These are phyloP conservation scores for Oxyura jamaicensis DNA, from an alignment of 2,113 vertebrate species.

Conservation along the genomic window DNA sequence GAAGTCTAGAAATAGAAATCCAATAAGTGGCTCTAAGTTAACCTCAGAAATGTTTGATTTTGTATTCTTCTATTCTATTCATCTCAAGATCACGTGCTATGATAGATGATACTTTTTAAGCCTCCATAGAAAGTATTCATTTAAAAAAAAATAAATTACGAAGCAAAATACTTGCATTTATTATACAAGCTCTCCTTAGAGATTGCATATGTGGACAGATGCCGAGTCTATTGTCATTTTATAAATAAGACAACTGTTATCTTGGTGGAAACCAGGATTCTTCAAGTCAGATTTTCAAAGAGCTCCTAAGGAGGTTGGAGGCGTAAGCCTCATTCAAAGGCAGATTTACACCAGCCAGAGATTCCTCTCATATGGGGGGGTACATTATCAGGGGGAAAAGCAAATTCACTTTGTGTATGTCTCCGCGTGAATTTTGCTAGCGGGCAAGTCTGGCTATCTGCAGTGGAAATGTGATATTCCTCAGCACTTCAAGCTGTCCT, in stretches of 20 bases:
- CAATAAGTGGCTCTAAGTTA: neutral
- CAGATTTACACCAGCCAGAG: neutral
- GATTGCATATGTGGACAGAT: neutral
- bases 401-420: neutral
- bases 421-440: neutral
- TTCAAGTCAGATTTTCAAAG: neutral
- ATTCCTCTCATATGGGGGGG: neutral
- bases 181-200: neutral
- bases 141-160: neutral
- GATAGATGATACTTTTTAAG: neutral
- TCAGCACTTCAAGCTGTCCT: neutral
- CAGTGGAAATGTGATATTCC: neutral
- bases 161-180: neutral
- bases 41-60: conserved; percentile 34
- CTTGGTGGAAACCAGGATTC: neutral
- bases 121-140: neutral
- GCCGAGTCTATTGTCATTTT: neutral
- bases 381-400: neutral
- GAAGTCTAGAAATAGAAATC: conserved; percentile 47
- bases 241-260: neutral
- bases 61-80: neutral
- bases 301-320: neutral
- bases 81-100: neutral
- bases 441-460: neutral
- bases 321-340: neutral